Percentiles rank a stretch among this genome's conserved stretches.
phyloP scores from a whole-genome alignment of 2,113 vertebrate species.

The Suricata suricatta region DNA sequence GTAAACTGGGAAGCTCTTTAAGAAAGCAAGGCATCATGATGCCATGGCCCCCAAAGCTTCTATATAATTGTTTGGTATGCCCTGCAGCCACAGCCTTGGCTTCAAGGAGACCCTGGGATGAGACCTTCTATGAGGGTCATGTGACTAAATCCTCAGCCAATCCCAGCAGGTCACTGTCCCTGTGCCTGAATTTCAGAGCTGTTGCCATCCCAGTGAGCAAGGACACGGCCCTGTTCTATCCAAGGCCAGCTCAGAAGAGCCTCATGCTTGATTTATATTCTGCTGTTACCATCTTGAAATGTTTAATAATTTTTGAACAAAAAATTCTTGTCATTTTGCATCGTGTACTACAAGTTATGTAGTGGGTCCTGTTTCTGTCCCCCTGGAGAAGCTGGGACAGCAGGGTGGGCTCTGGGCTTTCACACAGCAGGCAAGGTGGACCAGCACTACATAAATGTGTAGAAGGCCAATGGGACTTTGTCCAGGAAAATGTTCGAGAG shows the following conservation, averaged over 20 bases:
- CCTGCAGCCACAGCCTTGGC: neutral
- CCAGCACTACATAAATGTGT: neutral
- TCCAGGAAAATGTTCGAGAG: neutral
- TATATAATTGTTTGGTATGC: neutral
- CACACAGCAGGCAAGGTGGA: neutral
- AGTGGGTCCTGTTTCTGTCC: neutral
- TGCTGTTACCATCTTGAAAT: neutral
- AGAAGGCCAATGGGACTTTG: neutral
- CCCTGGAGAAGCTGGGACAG: neutral
- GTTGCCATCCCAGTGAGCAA: neutral
- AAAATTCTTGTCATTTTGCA: neutral
- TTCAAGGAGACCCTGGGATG: neutral
- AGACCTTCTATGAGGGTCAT: neutral
- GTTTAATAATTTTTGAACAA: neutral
- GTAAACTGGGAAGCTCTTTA: neutral
- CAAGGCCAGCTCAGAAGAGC: neutral
- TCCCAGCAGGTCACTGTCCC: neutral
- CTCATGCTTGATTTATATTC: neutral
- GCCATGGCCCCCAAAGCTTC: neutral
- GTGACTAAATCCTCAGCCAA: neutral
- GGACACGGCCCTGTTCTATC: accelerated
- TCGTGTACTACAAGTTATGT: neutral
- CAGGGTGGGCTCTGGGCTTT: neutral
- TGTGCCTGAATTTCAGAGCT: neutral
- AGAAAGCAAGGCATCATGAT: neutral